Base-by-base conservation (phyloP, 2,888 invertebrate genomes). In the Hetaerina titia region DNA sequence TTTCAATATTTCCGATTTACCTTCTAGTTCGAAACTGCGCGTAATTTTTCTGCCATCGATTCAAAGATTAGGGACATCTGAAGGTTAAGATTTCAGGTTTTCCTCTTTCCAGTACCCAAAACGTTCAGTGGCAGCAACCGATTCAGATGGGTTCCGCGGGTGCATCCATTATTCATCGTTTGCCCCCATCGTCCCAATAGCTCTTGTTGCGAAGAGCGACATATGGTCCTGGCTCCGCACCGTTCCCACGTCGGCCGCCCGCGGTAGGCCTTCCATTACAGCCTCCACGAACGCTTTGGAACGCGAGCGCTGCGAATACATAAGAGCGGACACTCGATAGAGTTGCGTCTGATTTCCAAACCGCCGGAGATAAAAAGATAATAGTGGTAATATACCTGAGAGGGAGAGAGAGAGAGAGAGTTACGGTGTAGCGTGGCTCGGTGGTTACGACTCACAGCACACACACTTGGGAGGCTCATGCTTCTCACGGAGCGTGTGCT, bases 301-400 rank as follows among this genome's bases (percentile, higher is more conserved):
- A 81, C 81, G 81, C 81, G 25, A 81, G 31, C 81, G 81, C 81
- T n/a, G 13, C 25, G 81, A 81, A 31, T 81, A 15, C 81, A 81
- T 81, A 81, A 31, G 13, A 31, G 81, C 81, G 69, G 19, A 31
- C 25, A n/a, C 81, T 31, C 81, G 74, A 74, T 74, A 74, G 74
- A 74, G 74, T 74, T 74, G 13, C 74, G 74, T 74, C 25, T 25
- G 81, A 81, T 81, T 81, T 81, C 81, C 81, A 81, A 81, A 81
- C 81, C 81, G 31, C 81, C 31, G 31, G 9, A 9, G 31, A 31
- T 81, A 81, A 31, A 31, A 81, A 81, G 81, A 81, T 81, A 81
- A 81, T 81, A 31, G 31, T 31, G 81, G 81, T 31, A 31, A 31
- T 31, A 81, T 31, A 31, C 31, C 31, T 22, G 13, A 31, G 81